These are phyloP conservation scores for Xerus inauris DNA, from an alignment of 2,113 vertebrate species.

Conservation along the genomic window DNA sequence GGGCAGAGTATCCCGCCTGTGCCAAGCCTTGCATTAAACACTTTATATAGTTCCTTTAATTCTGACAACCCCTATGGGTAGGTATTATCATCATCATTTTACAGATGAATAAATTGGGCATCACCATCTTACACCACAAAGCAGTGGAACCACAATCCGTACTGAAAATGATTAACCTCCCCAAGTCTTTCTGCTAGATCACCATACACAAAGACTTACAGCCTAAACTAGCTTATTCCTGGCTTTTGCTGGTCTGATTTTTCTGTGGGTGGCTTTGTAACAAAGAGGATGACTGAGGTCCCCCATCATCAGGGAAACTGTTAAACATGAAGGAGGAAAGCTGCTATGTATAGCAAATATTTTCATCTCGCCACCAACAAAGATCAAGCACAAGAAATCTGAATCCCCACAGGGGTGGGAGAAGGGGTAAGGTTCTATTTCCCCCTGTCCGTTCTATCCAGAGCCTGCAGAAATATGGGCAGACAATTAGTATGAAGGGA, in stretches of 20 bases:
- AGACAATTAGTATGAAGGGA: conserved; percentile 66
- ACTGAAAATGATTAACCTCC: conserved; percentile 38
- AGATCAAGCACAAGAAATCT: conserved; percentile 70
- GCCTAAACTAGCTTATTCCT: not conserved
- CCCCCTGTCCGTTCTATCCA: conserved; percentile 35
- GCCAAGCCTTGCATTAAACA: not conserved
- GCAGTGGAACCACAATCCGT: not conserved
- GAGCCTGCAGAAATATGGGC: conserved; percentile 59
- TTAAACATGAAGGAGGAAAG: conserved; percentile 61
- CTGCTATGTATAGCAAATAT: conserved; percentile 31
- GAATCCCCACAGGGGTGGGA: conserved; percentile 54
- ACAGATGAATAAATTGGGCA: not conserved
- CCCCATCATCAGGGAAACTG: not conserved
- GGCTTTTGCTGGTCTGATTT: not conserved
- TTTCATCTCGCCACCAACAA: conserved; percentile 74
- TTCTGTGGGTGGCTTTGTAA: conserved; percentile 39
- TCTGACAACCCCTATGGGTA: not conserved
- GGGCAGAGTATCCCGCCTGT: not conserved
- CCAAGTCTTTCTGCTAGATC: not conserved
- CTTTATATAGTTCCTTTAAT: not conserved
- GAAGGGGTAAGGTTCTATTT: conserved; percentile 9
- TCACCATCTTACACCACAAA: not conserved
- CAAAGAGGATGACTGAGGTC: conserved; percentile 32
- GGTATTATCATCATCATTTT: not conserved
- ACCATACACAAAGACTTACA: not conserved